Conservation (phyloP, 2,113 vertebrate genomes). For the Xerus inauris region DNA sequence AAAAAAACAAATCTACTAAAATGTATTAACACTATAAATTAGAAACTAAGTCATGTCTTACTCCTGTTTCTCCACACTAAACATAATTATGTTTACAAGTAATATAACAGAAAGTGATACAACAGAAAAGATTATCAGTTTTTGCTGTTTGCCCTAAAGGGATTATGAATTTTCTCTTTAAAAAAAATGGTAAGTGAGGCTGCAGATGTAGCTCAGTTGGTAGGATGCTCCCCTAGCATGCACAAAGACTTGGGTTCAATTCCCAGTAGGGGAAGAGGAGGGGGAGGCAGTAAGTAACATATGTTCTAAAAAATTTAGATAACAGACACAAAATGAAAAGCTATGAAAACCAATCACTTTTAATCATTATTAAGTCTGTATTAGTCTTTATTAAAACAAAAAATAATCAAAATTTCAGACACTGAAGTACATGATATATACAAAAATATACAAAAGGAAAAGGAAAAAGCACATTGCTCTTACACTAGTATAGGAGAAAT, state of each 20-base stretch:
- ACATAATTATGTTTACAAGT: slow-evolving; percentile 47
- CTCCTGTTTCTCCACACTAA: neutral
- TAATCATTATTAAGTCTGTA: slow-evolving; percentile 75
- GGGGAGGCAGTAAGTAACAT: neutral
- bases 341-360: slow-evolving; percentile 64
- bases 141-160: neutral
- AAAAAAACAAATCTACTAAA: slow-evolving; percentile 16
- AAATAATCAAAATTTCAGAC: slow-evolving; percentile 78
- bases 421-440: slow-evolving; percentile 85
- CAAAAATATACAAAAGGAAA: slow-evolving; percentile 85
- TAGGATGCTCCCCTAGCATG: neutral
- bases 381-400: slow-evolving; percentile 83
- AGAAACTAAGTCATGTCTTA: slow-evolving; percentile 12
- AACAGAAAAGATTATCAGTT: neutral
- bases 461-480: slow-evolving; percentile 68
- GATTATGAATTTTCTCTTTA: slow-evolving; percentile 44
- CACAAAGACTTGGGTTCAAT: neutral
- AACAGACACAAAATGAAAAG: slow-evolving; percentile 53
- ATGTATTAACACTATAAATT: slow-evolving; percentile 27
- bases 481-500: slow-evolving; percentile 59
- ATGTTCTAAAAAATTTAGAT: slow-evolving; percentile 37
- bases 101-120: slow-evolving; percentile 37
- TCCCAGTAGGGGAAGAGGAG: neutral
- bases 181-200: neutral
- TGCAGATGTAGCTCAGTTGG: neutral